Evolutionary conservation across 2,888 invertebrate genomes (phyloP).

Genomic region (Tetanocera ferruginea): DNA sequence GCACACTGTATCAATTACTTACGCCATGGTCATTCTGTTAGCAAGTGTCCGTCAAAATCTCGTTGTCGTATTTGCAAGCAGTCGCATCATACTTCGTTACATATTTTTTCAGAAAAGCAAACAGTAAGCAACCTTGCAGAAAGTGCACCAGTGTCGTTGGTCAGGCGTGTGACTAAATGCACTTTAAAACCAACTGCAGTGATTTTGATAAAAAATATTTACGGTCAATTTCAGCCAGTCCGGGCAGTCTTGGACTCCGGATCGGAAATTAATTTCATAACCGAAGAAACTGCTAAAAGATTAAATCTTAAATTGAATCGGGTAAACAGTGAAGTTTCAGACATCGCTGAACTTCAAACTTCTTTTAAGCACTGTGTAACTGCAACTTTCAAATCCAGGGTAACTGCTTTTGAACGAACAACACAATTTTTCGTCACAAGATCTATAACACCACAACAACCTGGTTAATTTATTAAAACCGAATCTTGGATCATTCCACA

Average conservation of each 20-base stretch:
- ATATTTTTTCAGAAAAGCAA: too few relatives aligned
- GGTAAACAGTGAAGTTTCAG: slow-evolving; percentile 12
- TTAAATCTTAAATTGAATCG: background rate
- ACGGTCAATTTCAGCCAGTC: slow-evolving; percentile 3
- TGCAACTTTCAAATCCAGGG: background rate
- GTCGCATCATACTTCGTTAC: too few relatives aligned
- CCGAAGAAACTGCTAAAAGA: too few relatives aligned
- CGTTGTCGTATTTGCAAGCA: too few relatives aligned
- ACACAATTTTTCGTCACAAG: background rate
- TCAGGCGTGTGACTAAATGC: background rate
- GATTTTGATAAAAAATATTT: slow-evolving; percentile 13
- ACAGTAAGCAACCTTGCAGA: too few relatives aligned
- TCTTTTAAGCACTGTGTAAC: background rate
- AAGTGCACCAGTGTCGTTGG: too few relatives aligned
- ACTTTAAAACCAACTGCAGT: background rate
- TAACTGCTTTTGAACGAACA: background rate
- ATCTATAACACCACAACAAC: too few relatives aligned
- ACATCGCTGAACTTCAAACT: background rate
- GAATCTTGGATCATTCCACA: too few relatives aligned
- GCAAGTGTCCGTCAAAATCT: too few relatives aligned
- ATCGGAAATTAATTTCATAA: too few relatives aligned
- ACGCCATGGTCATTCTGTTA: background rate
- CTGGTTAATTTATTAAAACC: too few relatives aligned
- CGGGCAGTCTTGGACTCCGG: slow-evolving; percentile 35
- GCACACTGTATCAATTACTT: slow-evolving; percentile 33